A percentile compares a stretch with the other conserved stretches of the same genome.
These are phyloP conservation scores for Malacoctenus gilli DNA, from an alignment of 2,797 vertebrate species.

Conservation along the genomic window DNA sequence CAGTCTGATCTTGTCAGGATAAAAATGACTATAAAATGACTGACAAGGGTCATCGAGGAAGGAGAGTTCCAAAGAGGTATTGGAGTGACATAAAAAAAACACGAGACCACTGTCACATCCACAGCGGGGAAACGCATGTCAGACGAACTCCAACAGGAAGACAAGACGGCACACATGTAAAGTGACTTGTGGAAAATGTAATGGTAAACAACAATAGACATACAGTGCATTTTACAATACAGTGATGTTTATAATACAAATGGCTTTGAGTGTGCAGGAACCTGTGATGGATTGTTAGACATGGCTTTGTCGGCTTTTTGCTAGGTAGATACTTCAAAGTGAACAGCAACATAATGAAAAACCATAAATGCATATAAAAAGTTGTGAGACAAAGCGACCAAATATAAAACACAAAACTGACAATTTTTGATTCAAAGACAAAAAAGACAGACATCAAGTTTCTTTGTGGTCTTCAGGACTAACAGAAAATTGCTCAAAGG, in stretches of 20 bases:
- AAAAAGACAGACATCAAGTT: constrained; percentile 14
- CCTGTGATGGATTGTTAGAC: constrained; percentile 63
- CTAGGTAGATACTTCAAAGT: constrained; percentile 62
- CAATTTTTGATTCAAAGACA: constrained; percentile 12
- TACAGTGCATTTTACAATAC: constrained; percentile 68
- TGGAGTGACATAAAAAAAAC: constrained; percentile 44
- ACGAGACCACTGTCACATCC: constrained; percentile 27
- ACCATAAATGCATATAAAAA: constrained; percentile 58
- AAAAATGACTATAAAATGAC: constrained; percentile 74
- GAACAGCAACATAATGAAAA: constrained; percentile 48
- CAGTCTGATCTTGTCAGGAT: constrained; percentile 63
- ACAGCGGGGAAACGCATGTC: constrained; percentile 44
- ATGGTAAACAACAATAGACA: constrained; percentile 64
- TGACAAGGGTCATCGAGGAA: constrained; percentile 62
- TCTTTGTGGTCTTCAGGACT: constrained; percentile 23
- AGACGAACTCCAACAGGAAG: constrained; percentile 27
- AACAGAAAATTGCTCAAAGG: constrained; percentile 41
- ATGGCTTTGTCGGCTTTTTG: constrained; percentile 72
- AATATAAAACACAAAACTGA: constrained; percentile 13
- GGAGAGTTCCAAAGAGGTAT: constrained; percentile 72
- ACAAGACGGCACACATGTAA: constrained; percentile 54
- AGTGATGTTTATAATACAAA: constrained; percentile 71
- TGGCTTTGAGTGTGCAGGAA: constrained; percentile 69
- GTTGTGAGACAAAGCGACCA: constrained; percentile 31
- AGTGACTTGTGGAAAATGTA: constrained; percentile 64